Conservation (phyloP, 2,888 invertebrate species). For the Spodoptera exigua region DNA sequence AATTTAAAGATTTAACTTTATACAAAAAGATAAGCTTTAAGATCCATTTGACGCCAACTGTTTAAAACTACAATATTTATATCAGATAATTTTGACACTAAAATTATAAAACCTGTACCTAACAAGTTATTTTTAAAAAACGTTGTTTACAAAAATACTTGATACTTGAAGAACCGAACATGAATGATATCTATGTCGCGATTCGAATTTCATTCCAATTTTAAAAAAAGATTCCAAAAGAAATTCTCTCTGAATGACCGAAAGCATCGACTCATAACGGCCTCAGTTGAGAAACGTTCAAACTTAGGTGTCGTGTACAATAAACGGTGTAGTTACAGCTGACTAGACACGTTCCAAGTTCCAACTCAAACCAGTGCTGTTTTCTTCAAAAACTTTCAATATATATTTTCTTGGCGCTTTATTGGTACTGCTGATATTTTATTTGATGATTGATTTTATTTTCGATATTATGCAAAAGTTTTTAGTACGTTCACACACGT, state of each 20-base stretch:
- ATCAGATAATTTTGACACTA: no score
- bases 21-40: no score
- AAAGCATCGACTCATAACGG: slow-evolving; percentile 4
- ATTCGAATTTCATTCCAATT: no score
- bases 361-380: slow-evolving; percentile 15
- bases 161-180: no score
- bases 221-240: slow-evolving; percentile 3
- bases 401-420: slow-evolving; percentile 19
- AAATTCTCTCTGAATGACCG: not conserved
- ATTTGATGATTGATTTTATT: slow-evolving; percentile 1
- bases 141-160: no score
- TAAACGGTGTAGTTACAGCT: slow-evolving; percentile 40
- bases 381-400: slow-evolving; percentile 30
- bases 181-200: no score
- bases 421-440: slow-evolving; percentile 20
- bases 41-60: no score
- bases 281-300: slow-evolving; percentile 26
- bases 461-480: not conserved
- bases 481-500: slow-evolving; percentile 7
- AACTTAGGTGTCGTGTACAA: slow-evolving; percentile 33
- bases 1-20: no score
- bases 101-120: no score
- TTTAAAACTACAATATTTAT: no score
- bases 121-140: no score
- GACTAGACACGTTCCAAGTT: slow-evolving; percentile 32